phyloP scores from a whole-genome alignment of 2,797 vertebrate genomes.

The Masticophis lateralis region DNA sequence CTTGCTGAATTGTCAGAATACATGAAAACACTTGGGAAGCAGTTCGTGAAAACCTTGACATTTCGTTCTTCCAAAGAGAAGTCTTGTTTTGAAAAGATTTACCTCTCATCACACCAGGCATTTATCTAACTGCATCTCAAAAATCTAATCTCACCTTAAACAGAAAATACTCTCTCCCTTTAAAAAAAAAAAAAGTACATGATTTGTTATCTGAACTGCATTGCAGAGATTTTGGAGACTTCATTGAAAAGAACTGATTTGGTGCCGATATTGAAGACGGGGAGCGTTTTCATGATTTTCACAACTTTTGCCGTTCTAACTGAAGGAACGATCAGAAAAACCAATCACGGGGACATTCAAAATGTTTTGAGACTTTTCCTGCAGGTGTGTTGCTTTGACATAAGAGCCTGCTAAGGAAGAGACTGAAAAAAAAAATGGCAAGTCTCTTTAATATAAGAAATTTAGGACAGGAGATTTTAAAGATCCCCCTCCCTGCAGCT shows the following conservation, averaged over 20 bases:
- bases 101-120: rapidly evolving
- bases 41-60: background rate
- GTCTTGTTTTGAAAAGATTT: background rate
- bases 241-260: background rate
- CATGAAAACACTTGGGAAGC: background rate
- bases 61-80: background rate
- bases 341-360: background rate
- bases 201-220: background rate
- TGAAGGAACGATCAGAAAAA: background rate
- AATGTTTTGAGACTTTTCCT: background rate
- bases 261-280: background rate
- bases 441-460: rapidly evolving
- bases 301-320: constrained; percentile 10
- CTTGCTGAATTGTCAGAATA: background rate
- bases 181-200: background rate
- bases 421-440: background rate
- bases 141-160: background rate
- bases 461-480: background rate
- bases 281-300: constrained; percentile 9
- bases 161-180: background rate
- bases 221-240: background rate
- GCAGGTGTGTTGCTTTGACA: rapidly evolving
- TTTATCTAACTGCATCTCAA: background rate
- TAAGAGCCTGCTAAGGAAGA: background rate
- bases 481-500: background rate